These are phyloP conservation scores for Cynopterus brachyotis DNA, from an alignment of 2,113 vertebrate species.

Conservation along the genomic window DNA sequence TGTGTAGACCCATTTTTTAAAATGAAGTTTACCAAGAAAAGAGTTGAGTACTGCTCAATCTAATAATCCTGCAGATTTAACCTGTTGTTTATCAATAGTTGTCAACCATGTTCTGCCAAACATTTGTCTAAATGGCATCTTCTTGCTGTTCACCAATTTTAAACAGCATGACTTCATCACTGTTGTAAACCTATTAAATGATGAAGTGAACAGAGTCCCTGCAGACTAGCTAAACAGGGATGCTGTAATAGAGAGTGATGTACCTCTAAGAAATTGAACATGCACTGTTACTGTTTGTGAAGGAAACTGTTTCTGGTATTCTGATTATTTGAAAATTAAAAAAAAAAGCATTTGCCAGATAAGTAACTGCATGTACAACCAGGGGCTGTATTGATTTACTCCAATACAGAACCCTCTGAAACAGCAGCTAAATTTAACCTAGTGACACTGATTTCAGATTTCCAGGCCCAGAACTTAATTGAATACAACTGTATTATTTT, in stretches of 20 bases:
- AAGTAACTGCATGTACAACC: background rate
- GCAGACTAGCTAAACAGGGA: background rate
- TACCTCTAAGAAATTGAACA: background rate
- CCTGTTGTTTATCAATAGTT: background rate
- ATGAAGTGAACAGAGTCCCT: background rate
- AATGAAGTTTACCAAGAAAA: background rate
- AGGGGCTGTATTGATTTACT: background rate
- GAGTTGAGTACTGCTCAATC: background rate
- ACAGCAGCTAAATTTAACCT: background rate
- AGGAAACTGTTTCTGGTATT: background rate
- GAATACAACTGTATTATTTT: background rate
- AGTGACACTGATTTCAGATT: background rate
- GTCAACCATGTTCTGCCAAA: background rate
- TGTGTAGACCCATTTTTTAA: background rate
- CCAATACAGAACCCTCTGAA: background rate
- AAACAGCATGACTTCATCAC: background rate
- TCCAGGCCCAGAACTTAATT: background rate
- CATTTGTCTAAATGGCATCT: background rate
- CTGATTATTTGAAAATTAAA: background rate
- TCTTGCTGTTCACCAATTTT: background rate
- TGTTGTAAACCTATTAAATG: background rate
- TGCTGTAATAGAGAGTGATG: background rate
- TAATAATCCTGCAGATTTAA: background rate
- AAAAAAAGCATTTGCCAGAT: background rate
- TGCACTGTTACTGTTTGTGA: background rate